Conservation (phyloP, 2,113 vertebrate species). For the Carettochelys insculpta region DNA sequence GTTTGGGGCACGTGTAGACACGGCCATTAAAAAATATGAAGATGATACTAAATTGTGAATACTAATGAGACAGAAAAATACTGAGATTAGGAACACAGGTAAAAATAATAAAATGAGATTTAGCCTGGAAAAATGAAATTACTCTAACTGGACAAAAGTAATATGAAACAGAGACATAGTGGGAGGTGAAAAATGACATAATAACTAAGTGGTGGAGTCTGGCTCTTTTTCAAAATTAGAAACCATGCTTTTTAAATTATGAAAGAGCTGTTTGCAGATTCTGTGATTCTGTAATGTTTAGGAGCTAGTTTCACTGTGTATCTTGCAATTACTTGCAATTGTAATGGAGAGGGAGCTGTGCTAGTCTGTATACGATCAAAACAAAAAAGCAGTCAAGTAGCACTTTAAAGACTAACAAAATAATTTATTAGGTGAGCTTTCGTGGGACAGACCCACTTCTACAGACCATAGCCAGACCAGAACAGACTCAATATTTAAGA, state of each 20-base stretch:
- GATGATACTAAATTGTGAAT: background rate
- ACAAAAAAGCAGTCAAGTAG: no score
- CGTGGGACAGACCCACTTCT: no score
- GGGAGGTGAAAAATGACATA: background rate
- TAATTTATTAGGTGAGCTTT: no score
- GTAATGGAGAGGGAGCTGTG: no score
- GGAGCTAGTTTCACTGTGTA: background rate
- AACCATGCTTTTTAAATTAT: background rate
- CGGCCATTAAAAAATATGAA: conserved; percentile 8
- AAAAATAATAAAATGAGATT: background rate
- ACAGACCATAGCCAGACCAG: no score
- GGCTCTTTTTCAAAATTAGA: background rate
- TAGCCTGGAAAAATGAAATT: conserved; percentile 10
- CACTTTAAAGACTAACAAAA: no score
- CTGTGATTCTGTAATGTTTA: conserved; percentile 16
- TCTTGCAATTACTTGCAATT: conserved; percentile 5
- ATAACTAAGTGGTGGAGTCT: background rate
- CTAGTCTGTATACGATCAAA: no score
- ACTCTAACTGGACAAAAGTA: background rate
- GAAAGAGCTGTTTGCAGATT: conserved; percentile 7
- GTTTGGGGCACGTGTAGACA: no score
- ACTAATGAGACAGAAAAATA: background rate
- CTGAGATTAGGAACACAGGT: background rate
- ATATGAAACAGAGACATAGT: background rate
- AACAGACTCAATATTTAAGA: no score